Percentiles rank a stretch among this genome's conserved stretches.
Conservation (phyloP, 1,140 invertebrate species). For the Dendroctonus valens region DNA sequence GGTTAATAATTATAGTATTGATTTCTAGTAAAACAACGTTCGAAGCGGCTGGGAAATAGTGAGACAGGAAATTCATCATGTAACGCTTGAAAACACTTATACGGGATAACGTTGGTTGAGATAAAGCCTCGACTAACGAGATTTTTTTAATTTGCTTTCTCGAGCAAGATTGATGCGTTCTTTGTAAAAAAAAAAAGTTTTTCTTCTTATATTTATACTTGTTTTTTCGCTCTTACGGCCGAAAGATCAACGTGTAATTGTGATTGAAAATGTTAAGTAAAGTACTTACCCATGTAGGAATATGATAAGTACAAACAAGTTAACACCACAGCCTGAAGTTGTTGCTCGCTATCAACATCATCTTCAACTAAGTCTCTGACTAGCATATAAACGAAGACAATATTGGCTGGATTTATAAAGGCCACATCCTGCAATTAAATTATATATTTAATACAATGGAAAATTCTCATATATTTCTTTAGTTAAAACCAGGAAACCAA, state of each 20-base stretch:
- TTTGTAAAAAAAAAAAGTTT: neutral
- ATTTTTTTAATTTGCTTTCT: neutral
- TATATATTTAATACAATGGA: neutral
- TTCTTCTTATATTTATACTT: neutral
- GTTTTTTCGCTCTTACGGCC: neutral
- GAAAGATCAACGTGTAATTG: too few species aligned
- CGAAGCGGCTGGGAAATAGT: too few species aligned
- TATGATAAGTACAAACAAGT: constrained; percentile 98
- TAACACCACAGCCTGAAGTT: constrained; percentile 93
- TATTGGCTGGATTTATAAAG: constrained; percentile 99
- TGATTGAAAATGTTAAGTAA: neutral
- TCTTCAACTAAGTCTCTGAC: constrained; percentile 86
- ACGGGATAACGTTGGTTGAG: too few species aligned
- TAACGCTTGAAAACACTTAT: too few species aligned
- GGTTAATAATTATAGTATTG: too few species aligned
- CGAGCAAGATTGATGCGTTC: neutral
- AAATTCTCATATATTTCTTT: neutral
- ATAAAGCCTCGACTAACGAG: neutral
- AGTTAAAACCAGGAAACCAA: too few species aligned
- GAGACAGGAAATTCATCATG: too few species aligned
- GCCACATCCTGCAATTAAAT: constrained; percentile 82
- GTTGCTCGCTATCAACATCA: constrained; percentile 80
- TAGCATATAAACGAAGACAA: constrained; percentile 99
- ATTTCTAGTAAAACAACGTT: too few species aligned
- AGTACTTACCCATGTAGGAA: constrained; percentile 81